Evolutionary conservation across 2,888 invertebrate genomes (phyloP).

Genomic region (Pyrochroa serraticornis): DNA sequence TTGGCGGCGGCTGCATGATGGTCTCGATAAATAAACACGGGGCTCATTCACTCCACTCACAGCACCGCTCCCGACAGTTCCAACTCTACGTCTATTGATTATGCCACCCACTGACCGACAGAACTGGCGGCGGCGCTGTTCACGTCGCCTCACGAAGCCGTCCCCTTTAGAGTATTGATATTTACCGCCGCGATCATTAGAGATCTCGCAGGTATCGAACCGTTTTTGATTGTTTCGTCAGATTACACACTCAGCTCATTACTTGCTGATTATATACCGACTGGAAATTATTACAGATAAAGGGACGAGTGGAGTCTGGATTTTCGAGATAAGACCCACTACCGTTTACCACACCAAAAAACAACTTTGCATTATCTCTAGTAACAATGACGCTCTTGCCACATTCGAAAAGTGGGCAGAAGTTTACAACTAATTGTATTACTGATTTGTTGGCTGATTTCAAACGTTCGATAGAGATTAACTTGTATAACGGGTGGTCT

Average conservation of each 20-base stretch:
- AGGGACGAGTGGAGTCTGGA: background rate
- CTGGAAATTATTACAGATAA: background rate
- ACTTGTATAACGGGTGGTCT: too few species aligned
- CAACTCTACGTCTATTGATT: constrained; percentile 53
- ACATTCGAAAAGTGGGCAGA: background rate
- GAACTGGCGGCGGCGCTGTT: constrained; percentile 49
- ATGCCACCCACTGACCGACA: constrained; percentile 52
- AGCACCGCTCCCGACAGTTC: constrained; percentile 48
- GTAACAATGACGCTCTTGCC: background rate
- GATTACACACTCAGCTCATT: background rate
- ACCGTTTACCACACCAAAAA: too few species aligned
- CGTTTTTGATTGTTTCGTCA: background rate
- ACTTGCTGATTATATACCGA: background rate
- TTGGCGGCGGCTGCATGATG: constrained; percentile 83
- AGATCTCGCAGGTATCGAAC: background rate
- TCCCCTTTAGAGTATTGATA: constrained; percentile 46
- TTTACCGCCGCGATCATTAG: constrained; percentile 29
- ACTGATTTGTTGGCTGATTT: too few species aligned
- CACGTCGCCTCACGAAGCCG: constrained; percentile 40
- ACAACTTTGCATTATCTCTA: too few species aligned
- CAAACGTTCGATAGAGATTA: too few species aligned
- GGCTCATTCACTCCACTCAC: constrained; percentile 48
- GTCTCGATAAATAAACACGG: constrained; percentile 25
- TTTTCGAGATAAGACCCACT: background rate
- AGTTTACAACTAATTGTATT: background rate